These are phyloP conservation scores for Medauroidea extradentata DNA, from an alignment of 1,140 invertebrate species.

Conservation along the genomic window DNA sequence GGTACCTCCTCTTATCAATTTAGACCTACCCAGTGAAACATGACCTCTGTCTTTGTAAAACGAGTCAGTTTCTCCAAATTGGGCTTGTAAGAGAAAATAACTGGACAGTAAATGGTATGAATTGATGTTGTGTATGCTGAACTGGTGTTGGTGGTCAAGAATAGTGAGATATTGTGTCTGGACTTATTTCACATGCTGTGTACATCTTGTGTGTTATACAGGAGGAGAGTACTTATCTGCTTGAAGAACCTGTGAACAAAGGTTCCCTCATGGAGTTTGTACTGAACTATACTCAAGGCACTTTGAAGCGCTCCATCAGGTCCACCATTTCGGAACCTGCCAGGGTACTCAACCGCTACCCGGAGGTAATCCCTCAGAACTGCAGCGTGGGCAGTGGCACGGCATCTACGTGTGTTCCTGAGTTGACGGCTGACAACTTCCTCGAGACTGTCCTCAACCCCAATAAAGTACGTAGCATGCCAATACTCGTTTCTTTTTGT, in stretches of 20 bases:
- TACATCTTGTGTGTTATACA: too few relatives aligned
- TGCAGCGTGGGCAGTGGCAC: background rate
- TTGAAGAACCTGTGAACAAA: slow-evolving; percentile 33
- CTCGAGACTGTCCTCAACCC: slow-evolving; percentile 32
- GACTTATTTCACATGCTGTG: too few relatives aligned
- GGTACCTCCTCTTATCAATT: too few relatives aligned
- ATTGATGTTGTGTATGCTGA: too few relatives aligned
- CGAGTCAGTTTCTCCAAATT: too few relatives aligned
- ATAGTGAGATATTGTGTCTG: too few relatives aligned
- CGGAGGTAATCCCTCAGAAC: background rate
- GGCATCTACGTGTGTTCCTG: slow-evolving; percentile 51
- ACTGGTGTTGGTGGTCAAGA: too few relatives aligned
- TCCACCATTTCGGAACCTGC: slow-evolving; percentile 3
- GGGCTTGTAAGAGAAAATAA: too few relatives aligned
- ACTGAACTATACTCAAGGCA: slow-evolving; percentile 38
- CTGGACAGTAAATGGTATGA: too few relatives aligned
- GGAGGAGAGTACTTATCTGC: slow-evolving; percentile 39
- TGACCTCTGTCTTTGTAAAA: too few relatives aligned
- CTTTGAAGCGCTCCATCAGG: slow-evolving; percentile 26
- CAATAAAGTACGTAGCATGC: slow-evolving; percentile 21
- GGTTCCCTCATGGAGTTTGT: slow-evolving; percentile 37
- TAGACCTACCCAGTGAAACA: too few relatives aligned
- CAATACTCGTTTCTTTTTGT: background rate
- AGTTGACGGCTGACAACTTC: slow-evolving; percentile 51
- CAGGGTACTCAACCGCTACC: background rate